Percentiles rank a stretch among this genome's conserved stretches.
phyloP scores from a whole-genome alignment of 2,888 invertebrate genomes.

The Pterostichus niger region DNA sequence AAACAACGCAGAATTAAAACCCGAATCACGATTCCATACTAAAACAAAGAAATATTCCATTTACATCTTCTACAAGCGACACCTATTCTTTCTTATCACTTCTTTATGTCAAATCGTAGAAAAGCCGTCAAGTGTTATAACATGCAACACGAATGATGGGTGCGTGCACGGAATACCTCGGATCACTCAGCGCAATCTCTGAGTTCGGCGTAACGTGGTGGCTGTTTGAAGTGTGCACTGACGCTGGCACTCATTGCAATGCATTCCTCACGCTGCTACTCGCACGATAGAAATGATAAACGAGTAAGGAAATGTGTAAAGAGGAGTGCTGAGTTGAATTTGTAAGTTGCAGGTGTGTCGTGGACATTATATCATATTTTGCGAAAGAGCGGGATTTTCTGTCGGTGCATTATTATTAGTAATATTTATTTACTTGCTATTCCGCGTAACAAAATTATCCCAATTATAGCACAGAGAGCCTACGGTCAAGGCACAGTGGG shows the following conservation, averaged over 20 bases:
- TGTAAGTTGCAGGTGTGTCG: slow-evolving; percentile 17
- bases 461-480: too few species aligned
- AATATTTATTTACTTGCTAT: too few species aligned
- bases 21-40: neutral
- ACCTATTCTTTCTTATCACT: neutral
- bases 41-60: slow-evolving; percentile 23
- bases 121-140: neutral
- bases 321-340: slow-evolving; percentile 13
- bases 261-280: slow-evolving; percentile 31
- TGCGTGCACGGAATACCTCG: slow-evolving; percentile 14
- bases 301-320: slow-evolving; percentile 23
- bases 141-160: neutral
- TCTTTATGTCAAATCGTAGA: neutral
- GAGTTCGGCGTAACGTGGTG: neutral
- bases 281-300: slow-evolving; percentile 42
- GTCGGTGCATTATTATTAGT: too few species aligned
- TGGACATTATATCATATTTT: too few species aligned
- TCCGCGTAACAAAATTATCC: too few species aligned
- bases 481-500: too few species aligned
- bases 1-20: too few species aligned
- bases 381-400: too few species aligned
- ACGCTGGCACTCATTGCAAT: slow-evolving; percentile 13
- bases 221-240: neutral
- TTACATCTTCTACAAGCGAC: neutral
- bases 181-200: neutral